Evolutionary conservation across 1,140 invertebrate genomes (phyloP), one percentile per base, ranked within the genome.

Genomic region (Caenorhabditis latens): DNA sequence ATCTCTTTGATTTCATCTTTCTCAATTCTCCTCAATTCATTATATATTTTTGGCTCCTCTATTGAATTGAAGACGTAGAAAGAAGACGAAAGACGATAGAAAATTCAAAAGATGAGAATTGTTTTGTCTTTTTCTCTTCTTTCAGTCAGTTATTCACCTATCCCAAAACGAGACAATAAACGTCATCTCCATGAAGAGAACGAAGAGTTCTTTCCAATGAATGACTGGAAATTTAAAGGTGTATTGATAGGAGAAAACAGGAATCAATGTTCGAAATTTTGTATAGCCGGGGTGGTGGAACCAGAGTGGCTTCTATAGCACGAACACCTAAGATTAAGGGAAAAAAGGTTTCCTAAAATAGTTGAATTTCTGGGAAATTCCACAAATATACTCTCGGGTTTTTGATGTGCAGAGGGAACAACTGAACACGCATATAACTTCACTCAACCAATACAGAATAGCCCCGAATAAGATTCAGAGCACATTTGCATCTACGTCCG

Each of bases 41-140:
- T 65, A 65, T 65, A 65, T 65, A 40, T 32, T 65, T 65, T 42
- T 65, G 57, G 57, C 63, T 32, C 32, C 40, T 65, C 24, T 65
- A 65, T 65, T 65, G 13, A 65, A 32, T 65, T 65, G 9, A 42
- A 65, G 40, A 61, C 7, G 57, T 32, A 53, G 50, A 16, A 14
- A 16, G 50, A 53, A 53, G 14, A 53, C 11, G 50, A 11, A 53
- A 53, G 16, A 53, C 13, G 24, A 42, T 8, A 40, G 40, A 40
- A 32, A 71, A 71, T 71, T 71, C 67, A 71, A 71, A 71, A 48
- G 67, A 71, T 5, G 4, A 8, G 11, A 32, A 21, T n/a, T n/a
- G n/a, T 58, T 58, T 65, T 65, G 13, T 65, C 19, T 65, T 32
- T 65, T 40, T 65, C 32, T 13, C 9, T 40, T 13, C 9, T 40